Percentiles rank a stretch among this genome's conserved stretches.
These are phyloP conservation scores for Varanus salvator DNA, from an alignment of 2,113 vertebrate genomes.

Conservation along the genomic window DNA sequence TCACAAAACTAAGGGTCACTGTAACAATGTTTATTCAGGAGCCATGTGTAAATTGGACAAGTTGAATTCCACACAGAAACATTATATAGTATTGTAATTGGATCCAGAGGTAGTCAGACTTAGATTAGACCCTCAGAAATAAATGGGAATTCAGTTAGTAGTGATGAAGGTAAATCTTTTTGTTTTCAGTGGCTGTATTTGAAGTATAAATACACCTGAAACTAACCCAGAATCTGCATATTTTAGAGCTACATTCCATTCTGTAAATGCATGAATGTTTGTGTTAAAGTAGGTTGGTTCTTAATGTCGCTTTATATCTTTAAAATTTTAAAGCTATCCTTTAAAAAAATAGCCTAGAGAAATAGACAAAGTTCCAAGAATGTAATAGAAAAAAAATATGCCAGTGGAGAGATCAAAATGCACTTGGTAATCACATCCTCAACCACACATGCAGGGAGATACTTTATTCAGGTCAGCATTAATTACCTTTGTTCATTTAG, in stretches of 20 bases:
- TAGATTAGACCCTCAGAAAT: no score
- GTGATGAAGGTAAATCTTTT: no score
- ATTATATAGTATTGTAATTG: no score
- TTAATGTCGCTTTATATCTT: background rate
- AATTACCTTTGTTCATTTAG: conserved; percentile 29
- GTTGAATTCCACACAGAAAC: background rate
- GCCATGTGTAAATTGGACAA: background rate
- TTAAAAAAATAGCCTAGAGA: background rate
- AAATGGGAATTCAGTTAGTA: no score
- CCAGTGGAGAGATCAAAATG: background rate
- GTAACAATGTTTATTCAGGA: background rate
- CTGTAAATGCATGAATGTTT: background rate
- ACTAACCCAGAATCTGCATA: no score
- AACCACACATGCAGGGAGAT: conserved; percentile 27
- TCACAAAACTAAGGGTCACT: background rate
- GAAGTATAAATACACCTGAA: no score
- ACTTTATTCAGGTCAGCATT: conserved; percentile 1
- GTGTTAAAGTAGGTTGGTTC: background rate
- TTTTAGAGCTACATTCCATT: background rate
- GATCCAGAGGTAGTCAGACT: no score
- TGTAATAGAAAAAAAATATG: background rate
- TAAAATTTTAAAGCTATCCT: background rate
- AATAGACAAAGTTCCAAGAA: background rate
- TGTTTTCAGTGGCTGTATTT: no score
- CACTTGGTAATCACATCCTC: background rate